These are phyloP conservation scores for Pectinophora gossypiella DNA, from an alignment of 1,140 invertebrate genomes.

Conservation along the genomic window DNA sequence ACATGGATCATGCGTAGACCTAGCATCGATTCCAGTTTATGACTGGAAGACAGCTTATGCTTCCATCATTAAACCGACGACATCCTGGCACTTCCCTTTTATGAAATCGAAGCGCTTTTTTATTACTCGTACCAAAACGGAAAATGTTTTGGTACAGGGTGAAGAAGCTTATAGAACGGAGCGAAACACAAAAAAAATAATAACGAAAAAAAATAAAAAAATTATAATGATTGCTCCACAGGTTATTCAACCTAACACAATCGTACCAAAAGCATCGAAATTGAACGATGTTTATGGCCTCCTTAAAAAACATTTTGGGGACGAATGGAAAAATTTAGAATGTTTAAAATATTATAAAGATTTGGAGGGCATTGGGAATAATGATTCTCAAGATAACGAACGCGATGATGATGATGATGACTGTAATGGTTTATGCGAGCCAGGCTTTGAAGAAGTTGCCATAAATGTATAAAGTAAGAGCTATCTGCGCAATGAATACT, in stretches of 20 bases:
- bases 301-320: slow-evolving; percentile 4
- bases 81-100: slow-evolving; percentile 10
- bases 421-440: too few relatives aligned
- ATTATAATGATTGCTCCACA: background rate
- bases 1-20: slow-evolving; percentile 6
- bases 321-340: too few relatives aligned
- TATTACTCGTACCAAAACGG: slow-evolving; percentile 7
- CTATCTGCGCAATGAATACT: too few relatives aligned
- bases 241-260: background rate
- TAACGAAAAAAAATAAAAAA: slow-evolving; percentile 14
- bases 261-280: background rate
- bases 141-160: slow-evolving; percentile 13
- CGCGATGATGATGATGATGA: too few relatives aligned
- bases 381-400: too few relatives aligned
- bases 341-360: too few relatives aligned
- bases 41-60: slow-evolving; percentile 13
- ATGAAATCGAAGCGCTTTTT: slow-evolving; percentile 10
- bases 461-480: too few relatives aligned
- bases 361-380: too few relatives aligned
- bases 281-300: background rate
- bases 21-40: slow-evolving; percentile 8
- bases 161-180: slow-evolving; percentile 7
- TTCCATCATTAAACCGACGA: slow-evolving; percentile 11
- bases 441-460: too few relatives aligned
- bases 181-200: slow-evolving; percentile 1